A percentile compares a stretch with the other conserved stretches of the same genome.
phyloP scores from a whole-genome alignment of 2,797 vertebrate species.

The Silurus aristotelis region DNA sequence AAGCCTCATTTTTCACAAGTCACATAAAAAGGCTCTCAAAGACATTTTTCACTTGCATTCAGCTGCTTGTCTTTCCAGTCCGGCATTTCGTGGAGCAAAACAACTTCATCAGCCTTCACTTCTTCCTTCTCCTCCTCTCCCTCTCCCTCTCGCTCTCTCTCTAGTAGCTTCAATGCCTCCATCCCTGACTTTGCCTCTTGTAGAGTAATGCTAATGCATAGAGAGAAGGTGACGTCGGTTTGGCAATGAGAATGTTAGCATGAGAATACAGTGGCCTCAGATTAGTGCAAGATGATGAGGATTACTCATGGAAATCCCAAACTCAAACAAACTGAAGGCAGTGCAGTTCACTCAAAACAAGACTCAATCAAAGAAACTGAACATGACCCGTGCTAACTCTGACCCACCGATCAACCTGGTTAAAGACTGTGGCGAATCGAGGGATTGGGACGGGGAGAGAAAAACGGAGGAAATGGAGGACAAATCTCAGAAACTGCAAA shows the following conservation, averaged over 20 bases:
- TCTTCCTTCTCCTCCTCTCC: slow-evolving; percentile 8
- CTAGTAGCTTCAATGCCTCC: slow-evolving; percentile 45
- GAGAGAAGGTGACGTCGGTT: slow-evolving; percentile 56
- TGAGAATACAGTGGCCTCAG: slow-evolving; percentile 54
- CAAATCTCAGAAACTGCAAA: slow-evolving; percentile 10
- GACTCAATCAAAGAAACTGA: slow-evolving; percentile 75
- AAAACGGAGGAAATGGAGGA: slow-evolving; percentile 48
- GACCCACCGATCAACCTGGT: slow-evolving; percentile 62
- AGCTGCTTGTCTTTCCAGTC: slow-evolving; percentile 48
- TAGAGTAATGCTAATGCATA: slow-evolving; percentile 52
- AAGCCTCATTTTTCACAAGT: slow-evolving; percentile 48
- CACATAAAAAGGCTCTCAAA: slow-evolving; percentile 52
- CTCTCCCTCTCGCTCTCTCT: slow-evolving; percentile 6
- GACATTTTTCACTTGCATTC: slow-evolving; percentile 52
- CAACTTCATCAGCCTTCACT: slow-evolving; percentile 47
- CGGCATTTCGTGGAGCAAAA: slow-evolving; percentile 49
- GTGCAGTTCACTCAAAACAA: slow-evolving; percentile 76
- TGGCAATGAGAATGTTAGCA: slow-evolving; percentile 59
- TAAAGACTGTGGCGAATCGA: slow-evolving; percentile 24
- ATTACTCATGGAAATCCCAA: slow-evolving; percentile 81
- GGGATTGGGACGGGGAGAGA: slow-evolving; percentile 2
- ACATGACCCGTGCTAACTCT: slow-evolving; percentile 72
- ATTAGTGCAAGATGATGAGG: slow-evolving; percentile 72
- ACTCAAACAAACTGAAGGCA: slow-evolving; percentile 79
- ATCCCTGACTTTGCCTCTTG: slow-evolving; percentile 54